These are phyloP conservation scores for Ochropleura plecta DNA, from an alignment of 2,888 invertebrate species.

Conservation along the genomic window DNA sequence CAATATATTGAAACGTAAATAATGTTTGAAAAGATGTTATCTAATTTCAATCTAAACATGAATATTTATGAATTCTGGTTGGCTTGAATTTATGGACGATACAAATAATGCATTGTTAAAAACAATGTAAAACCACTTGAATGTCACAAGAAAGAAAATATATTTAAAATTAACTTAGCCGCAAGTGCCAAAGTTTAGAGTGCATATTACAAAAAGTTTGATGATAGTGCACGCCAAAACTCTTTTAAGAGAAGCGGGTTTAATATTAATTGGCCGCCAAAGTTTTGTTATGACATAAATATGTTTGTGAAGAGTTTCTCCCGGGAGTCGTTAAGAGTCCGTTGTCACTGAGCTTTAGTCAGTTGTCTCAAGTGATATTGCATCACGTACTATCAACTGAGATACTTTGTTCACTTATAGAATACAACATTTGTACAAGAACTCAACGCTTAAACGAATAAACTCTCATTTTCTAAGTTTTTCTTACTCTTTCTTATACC, in stretches of 20 bases:
- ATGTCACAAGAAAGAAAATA: slow-evolving; percentile 22
- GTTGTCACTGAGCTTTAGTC: slow-evolving; percentile 43
- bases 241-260: slow-evolving; percentile 52
- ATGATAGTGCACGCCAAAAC: slow-evolving; percentile 41
- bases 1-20: slow-evolving; percentile 44
- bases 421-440: slow-evolving; percentile 15
- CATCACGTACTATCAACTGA: slow-evolving; percentile 29
- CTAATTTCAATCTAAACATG: not conserved
- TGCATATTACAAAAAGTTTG: slow-evolving; percentile 49
- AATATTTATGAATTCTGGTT: not conserved
- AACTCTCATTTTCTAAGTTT: slow-evolving; percentile 20
- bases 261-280: slow-evolving; percentile 58
- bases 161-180: slow-evolving; percentile 41
- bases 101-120: slow-evolving; percentile 14
- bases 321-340: slow-evolving; percentile 43
- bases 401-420: slow-evolving; percentile 27
- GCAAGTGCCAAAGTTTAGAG: slow-evolving; percentile 51
- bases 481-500: slow-evolving; percentile 24
- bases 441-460: slow-evolving; percentile 14
- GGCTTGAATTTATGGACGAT: not conserved
- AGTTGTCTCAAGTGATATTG: slow-evolving; percentile 37
- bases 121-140: slow-evolving; percentile 20
- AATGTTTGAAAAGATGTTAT: not conserved
- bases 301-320: slow-evolving; percentile 44
- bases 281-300: slow-evolving; percentile 51